Base-by-base conservation (phyloP, 2,797 vertebrate genomes). In the Melanotaenia pygmaea region DNA sequence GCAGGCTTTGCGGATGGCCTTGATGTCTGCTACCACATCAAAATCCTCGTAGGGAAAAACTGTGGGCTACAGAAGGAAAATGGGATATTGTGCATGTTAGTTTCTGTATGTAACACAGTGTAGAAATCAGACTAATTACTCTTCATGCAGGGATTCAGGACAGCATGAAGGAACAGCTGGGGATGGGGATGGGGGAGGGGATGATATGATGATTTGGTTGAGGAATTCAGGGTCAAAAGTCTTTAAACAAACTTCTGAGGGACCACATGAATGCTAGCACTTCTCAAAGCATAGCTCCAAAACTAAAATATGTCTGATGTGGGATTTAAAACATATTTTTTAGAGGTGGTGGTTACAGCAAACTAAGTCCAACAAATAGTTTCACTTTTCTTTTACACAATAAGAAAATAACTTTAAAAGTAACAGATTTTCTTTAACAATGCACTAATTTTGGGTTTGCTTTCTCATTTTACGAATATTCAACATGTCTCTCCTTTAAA, bases 1-100 rank as follows among this genome's bases (percentile, higher is more conserved):
- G 87, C 95, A 95, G 82, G 95, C 94, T 88, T 95, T 95, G 30
- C 94, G 94, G 69, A 95, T 95, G 57, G 88, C 93, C 89, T 95
- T 95, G 72, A 95, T 92, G 82, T 95, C 94, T 5, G 92, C 92
- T 0, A 94, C 16, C 1, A 93, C 93, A 53, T 95, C 92, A 38
- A 95, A 95, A 4, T 92, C 94, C 11, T 93, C 92, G 20, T 89
- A 94, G 64, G 91, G 94, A n/a, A 93, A 59, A 43, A 95, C 50
- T 0, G 95, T 95, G 38, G 94, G 93, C 95, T 95, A 58, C 62
- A 50, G 38, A 53, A 10, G 72, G 8, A 63, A 50, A 67, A 53
- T 0, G 16, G 26, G 8, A 28, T 7, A 35, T 67, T 73, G 50
- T 37, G 59, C 45, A 47, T 18, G 53, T 51, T 12, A 40, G 14